Conservation (phyloP, 2,888 invertebrate genomes). For the Melinopterus prodromus region DNA sequence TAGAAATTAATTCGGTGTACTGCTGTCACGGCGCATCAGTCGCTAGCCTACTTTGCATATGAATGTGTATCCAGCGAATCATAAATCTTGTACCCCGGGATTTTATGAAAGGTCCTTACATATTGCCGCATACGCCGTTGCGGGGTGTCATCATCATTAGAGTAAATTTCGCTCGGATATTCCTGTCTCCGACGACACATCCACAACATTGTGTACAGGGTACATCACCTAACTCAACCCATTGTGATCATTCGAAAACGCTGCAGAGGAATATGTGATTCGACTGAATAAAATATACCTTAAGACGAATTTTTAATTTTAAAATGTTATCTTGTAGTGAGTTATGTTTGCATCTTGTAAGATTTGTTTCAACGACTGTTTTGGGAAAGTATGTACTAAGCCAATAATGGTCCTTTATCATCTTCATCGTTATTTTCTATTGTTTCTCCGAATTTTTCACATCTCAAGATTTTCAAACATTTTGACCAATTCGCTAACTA, state of each 20-base stretch:
- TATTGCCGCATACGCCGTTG: background rate
- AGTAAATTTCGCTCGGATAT: background rate
- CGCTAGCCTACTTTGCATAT: background rate
- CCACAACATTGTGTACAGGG: background rate
- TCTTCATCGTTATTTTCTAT: no score
- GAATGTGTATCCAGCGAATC: background rate
- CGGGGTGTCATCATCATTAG: background rate
- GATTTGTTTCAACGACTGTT: no score
- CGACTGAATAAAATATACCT: no score
- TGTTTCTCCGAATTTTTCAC: no score
- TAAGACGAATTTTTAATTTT: no score
- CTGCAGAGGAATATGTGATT: no score
- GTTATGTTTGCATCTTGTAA: no score
- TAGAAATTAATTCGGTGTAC: background rate
- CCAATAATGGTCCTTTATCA: no score
- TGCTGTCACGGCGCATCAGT: background rate
- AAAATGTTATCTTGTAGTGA: no score
- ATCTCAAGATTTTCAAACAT: no score
- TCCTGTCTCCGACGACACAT: background rate
- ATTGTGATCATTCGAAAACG: background rate
- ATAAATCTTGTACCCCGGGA: background rate
- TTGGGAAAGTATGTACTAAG: no score
- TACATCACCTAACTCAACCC: background rate
- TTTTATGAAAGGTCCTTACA: conserved; percentile 4
- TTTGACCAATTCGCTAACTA: no score